Evolutionary conservation across 2,113 vertebrate species (phyloP), one percentile per base, ranked within the genome.

Genomic region (Ammodytes dubius): DNA sequence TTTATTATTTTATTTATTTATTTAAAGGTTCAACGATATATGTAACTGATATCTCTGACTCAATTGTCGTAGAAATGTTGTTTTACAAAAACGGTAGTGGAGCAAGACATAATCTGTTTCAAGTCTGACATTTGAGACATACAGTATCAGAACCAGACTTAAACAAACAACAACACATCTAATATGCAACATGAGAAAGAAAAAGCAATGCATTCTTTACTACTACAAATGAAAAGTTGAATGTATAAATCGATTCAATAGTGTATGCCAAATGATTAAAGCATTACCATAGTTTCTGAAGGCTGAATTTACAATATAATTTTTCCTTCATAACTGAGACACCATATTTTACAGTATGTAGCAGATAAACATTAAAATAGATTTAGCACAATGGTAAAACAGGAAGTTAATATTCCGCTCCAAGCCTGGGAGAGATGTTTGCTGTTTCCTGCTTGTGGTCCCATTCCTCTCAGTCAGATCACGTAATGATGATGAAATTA

Each of bases 351-450:
- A 27, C 27, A 27, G 27, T 8, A 6, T 61, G 39, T 19, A 10
- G 12, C 8, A 61, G 46, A 40, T 27, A 50, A 73, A 60, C 37
- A 19, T 43, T 27, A 10, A 52, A 49, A 50, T 52, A 9, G 3
- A 50, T 74, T 74, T 35, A 64, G 63, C 13, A 53, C 47, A 61
- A 47, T 6, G 63, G 43, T 37, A 56, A 54, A 66, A 57, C 11
- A 57, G 49, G 42, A 47, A 19, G 61, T 39, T 8, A 57, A 49
- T n/a, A 8, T 15, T 63, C 0, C 6, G 14, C 17, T 4, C 15
- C 12, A 57, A 2, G 52, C 46, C 37, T 9, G 27, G 8, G 12
- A 69, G 39, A 19, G 4, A 17, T 52, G 13, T 43, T 68, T 59
- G 64, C 11, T 35, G n/a, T 42, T 12, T 60, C 10, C 15, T 57